Conservation (phyloP, 2,113 vertebrate species). For the Origma solitaria region DNA sequence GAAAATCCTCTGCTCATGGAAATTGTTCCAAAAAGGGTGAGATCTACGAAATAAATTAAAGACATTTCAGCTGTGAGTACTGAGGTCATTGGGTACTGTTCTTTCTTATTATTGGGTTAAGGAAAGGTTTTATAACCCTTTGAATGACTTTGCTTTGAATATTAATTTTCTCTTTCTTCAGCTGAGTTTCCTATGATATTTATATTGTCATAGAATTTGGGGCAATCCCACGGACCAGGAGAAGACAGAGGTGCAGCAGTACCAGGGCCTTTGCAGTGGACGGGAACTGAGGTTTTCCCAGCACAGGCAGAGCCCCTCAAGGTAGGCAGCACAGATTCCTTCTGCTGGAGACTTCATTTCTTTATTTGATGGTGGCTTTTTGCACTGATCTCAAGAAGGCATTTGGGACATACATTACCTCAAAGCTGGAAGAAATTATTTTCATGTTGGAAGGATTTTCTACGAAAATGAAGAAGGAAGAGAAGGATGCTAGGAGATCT, state of each 20-base stretch:
- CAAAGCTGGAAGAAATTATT: neutral
- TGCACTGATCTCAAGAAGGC: neutral
- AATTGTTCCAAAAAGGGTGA: neutral
- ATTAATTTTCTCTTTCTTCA: neutral
- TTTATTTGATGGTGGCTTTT: neutral
- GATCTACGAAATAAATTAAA: neutral
- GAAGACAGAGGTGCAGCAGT: no score
- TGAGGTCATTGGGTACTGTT: neutral
- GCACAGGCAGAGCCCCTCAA: neutral
- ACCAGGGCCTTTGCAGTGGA: no score
- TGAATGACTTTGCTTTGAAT: neutral
- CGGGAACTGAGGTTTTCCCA: no score
- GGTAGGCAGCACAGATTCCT: neutral
- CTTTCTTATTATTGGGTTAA: neutral
- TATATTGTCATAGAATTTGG: no score
- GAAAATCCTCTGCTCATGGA: neutral
- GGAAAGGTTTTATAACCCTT: neutral
- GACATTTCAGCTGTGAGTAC: neutral
- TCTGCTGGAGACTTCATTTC: neutral
- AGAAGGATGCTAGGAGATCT: neutral
- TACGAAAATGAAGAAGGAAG: neutral
- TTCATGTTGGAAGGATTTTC: neutral
- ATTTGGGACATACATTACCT: neutral
- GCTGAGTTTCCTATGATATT: neutral
- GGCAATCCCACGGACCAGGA: no score